Percentiles rank a stretch among this genome's conserved stretches.
These are phyloP conservation scores for Chromoteleia sp. DNA, from an alignment of 2,888 invertebrate species.

Conservation along the genomic window DNA sequence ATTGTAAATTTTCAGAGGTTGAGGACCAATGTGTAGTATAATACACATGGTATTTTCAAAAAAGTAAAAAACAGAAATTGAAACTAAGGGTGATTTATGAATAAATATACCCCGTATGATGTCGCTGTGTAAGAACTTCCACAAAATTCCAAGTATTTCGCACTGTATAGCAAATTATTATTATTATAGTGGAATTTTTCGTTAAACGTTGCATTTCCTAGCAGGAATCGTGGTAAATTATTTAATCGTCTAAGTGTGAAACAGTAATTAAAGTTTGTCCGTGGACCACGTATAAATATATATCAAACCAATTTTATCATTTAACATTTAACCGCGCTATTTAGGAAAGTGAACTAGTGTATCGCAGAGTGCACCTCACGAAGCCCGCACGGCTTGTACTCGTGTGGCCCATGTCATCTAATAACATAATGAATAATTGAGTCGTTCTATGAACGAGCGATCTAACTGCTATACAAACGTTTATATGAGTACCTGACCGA, in stretches of 20 bases:
- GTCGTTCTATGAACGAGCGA: conserved; percentile 2
- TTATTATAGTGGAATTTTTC: not conserved
- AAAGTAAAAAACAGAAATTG: too few species aligned
- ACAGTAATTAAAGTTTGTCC: conserved; percentile 39
- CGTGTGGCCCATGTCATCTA: conserved; percentile 30
- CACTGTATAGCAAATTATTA: not conserved
- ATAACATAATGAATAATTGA: conserved; percentile 48
- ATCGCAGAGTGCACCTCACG: not conserved
- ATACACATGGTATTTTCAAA: too few species aligned
- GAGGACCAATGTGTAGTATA: too few species aligned
- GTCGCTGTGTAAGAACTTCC: too few species aligned
- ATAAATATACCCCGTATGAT: too few species aligned
- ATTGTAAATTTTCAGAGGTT: too few species aligned
- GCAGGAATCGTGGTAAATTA: conserved; percentile 1
- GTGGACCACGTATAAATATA: conserved; percentile 26
- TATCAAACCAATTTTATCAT: conserved; percentile 44
- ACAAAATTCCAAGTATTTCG: too few species aligned
- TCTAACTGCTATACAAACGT: conserved; percentile 19
- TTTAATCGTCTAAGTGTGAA: conserved; percentile 35
- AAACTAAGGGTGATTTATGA: too few species aligned
- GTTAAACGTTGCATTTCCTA: not conserved
- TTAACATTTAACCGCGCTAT: conserved; percentile 31
- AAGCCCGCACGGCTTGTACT: conserved; percentile 2
- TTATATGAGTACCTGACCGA: not conserved
- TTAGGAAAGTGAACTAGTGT: conserved; percentile 32